A percentile compares a stretch with the other conserved stretches of the same genome.
Evolutionary conservation across 2,888 invertebrate genomes (phyloP).

Genomic region (Leucozona laternaria): DNA sequence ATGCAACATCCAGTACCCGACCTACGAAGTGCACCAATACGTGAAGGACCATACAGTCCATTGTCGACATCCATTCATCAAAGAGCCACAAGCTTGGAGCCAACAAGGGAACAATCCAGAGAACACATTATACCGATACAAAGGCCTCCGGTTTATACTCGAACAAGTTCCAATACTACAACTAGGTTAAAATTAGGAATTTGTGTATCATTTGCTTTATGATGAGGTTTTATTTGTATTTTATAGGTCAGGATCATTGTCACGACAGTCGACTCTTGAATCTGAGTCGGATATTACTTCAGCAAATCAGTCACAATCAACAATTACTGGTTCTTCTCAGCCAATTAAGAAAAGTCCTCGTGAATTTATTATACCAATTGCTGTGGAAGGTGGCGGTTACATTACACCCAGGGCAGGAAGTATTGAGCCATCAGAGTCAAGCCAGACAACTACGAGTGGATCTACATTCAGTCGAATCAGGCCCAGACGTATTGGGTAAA

Average conservation of each 20-base stretch:
- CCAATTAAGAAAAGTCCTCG: slow-evolving; percentile 94
- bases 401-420: slow-evolving; percentile 87
- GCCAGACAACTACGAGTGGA: slow-evolving; percentile 85
- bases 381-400: slow-evolving; percentile 94
- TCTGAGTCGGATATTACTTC: slow-evolving; percentile 88
- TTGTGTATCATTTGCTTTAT: not conserved
- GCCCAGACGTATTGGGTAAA: slow-evolving; percentile 89
- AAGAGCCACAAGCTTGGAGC: slow-evolving; percentile 86
- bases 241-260: slow-evolving; percentile 81
- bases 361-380: slow-evolving; percentile 97
- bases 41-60: slow-evolving; percentile 82
- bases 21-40: slow-evolving; percentile 83
- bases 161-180: slow-evolving; percentile 82
- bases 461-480: slow-evolving; percentile 84
- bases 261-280: slow-evolving; percentile 87
- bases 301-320: slow-evolving; percentile 85
- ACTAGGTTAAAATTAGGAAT: slow-evolving; percentile 78
- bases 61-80: slow-evolving; percentile 80
- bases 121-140: slow-evolving; percentile 89
- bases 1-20: slow-evolving; percentile 86
- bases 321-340: slow-evolving; percentile 85
- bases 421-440: slow-evolving; percentile 89
- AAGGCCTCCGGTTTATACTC: slow-evolving; percentile 83
- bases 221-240: not conserved
- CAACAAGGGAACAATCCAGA: slow-evolving; percentile 83